Evolutionary conservation across 1,140 invertebrate species (phyloP), one percentile per base, ranked within the genome.

Genomic region (Bacillus rossius): DNA sequence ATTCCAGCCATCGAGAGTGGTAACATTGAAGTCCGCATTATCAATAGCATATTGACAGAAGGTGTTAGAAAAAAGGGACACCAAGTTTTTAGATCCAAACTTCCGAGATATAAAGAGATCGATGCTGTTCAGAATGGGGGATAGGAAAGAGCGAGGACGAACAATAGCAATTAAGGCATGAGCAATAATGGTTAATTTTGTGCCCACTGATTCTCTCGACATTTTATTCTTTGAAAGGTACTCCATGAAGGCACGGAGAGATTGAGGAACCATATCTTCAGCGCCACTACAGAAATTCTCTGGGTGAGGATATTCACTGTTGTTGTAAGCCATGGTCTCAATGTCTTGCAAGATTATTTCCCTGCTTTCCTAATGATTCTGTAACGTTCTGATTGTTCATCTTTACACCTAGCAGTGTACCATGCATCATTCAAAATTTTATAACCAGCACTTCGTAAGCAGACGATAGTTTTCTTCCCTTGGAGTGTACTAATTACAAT

Each of bases 71-170:
- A 41, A 42, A 64, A 66, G 52, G 34, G 63, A 61, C 16, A 60
- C 25, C 10, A 69, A 26, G 25, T 59, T 34, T 61, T 57, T 62
- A 16, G 65, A 67, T 5, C 59, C 67, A 59, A 55, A 60, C 58
- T 67, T 70, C 55, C 53, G 55, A 45, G 64, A 57, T 8, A 69
- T 26, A 49, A 55, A 63, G 22, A 47, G 45, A 34, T 23, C 57
- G 20, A 68, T 16, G 37, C 57, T 61, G 29, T 62, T 43, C 54
- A 55, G 57, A n/a, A 70, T 25, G 37, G 66, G 52, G 17, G 66
- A 67, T 19, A 66, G 66, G 61, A 72, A 75, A 51, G 66, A 67
- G 55, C 68, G 68, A 59, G 67, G 70, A 57, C 72, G 63, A 63
- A 49, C 43, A 1, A 62, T 61, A 42, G 64, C 40, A 62, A 75